Conservation (phyloP, 2,113 vertebrate species). For the Tringa solitaria region DNA sequence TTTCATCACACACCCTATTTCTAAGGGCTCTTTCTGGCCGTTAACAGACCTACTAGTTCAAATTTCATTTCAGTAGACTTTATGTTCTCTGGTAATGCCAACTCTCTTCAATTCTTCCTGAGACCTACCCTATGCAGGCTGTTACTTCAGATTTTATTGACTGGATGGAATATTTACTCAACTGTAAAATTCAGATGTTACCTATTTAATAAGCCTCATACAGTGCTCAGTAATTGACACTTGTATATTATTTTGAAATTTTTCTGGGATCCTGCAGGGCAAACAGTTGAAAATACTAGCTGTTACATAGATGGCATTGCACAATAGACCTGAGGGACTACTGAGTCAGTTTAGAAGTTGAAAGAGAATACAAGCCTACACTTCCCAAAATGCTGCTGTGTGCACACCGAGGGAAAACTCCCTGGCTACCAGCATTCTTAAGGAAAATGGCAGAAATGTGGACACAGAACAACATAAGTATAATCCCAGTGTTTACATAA, state of each 20-base stretch:
- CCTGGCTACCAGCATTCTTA: background rate
- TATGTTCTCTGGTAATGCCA: background rate
- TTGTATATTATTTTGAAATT: background rate
- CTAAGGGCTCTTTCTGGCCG: background rate
- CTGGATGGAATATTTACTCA: conserved; percentile 10
- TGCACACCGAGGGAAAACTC: background rate
- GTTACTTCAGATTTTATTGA: background rate
- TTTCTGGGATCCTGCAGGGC: background rate
- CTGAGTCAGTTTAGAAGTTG: background rate
- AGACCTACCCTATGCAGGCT: background rate
- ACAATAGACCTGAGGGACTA: background rate
- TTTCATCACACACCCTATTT: background rate
- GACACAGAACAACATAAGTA: background rate
- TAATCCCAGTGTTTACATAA: background rate
- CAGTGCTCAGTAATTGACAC: background rate
- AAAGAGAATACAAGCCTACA: background rate
- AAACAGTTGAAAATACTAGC: background rate
- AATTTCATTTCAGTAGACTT: background rate
- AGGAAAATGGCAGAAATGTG: background rate
- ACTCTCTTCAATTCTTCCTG: background rate
- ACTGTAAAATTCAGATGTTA: background rate
- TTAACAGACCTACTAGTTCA: background rate
- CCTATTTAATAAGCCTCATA: background rate
- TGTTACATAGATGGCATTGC: background rate
- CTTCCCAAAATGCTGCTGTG: background rate